Percentiles rank a stretch among this genome's conserved stretches.
These are phyloP conservation scores for Micronisus gabar DNA, from an alignment of 2,113 vertebrate genomes.

Conservation along the genomic window DNA sequence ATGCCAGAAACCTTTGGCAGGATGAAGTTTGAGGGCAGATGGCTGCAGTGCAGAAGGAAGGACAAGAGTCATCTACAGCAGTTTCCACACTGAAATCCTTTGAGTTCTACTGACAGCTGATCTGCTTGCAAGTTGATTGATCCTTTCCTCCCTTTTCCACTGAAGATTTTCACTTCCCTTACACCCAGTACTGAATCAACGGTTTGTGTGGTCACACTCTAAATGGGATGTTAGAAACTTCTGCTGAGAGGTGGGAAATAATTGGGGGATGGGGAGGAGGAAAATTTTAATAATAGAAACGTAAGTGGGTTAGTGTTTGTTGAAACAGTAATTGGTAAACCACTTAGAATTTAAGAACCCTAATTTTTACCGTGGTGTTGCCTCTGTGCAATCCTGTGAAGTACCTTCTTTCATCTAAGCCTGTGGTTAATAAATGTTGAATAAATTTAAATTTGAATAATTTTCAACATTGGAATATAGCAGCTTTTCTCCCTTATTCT, in stretches of 20 bases:
- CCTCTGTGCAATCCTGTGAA: conserved; percentile 5
- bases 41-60: conserved; percentile 9
- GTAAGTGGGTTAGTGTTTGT: not conserved
- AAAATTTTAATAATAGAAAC: not conserved
- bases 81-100: conserved; percentile 39
- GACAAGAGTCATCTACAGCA: conserved; percentile 2
- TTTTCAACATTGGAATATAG: not conserved
- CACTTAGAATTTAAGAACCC: not conserved
- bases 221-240: not conserved
- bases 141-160: conserved; percentile 27
- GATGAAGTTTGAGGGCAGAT: conserved; percentile 59
- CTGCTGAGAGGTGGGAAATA: not conserved
- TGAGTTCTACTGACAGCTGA: conserved; percentile 55
- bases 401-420: conserved; percentile 31
- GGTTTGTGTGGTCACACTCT: not conserved
- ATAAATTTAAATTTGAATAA: conserved; percentile 35
- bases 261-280: not conserved
- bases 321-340: conserved; percentile 33
- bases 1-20: conserved; percentile 39
- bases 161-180: conserved; percentile 6
- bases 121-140: conserved; percentile 34
- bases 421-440: conserved; percentile 32
- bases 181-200: not conserved
- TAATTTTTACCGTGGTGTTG: conserved; percentile 13
- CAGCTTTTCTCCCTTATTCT: not conserved